Evolutionary conservation across 2,888 invertebrate genomes (phyloP).

Genomic region (Pachliopta kotzebuea): DNA sequence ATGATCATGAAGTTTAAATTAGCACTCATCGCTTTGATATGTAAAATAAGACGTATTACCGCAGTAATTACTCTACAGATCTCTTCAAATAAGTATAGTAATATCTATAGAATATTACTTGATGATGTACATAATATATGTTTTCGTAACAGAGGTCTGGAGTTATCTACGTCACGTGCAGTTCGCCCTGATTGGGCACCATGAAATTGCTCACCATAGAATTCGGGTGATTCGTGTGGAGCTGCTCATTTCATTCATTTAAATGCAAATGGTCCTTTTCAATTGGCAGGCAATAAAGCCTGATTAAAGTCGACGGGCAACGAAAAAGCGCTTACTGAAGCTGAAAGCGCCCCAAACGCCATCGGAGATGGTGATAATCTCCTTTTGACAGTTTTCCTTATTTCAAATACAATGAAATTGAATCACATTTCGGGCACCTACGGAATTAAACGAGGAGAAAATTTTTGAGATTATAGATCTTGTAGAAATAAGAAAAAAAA

Average conservation of each 20-base stretch:
- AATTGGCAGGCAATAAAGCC: slow-evolving; percentile 26
- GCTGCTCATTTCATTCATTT: slow-evolving; percentile 20
- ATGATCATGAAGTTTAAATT: too few relatives aligned
- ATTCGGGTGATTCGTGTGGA: slow-evolving; percentile 10
- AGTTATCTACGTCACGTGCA: not conserved
- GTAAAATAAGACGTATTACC: too few relatives aligned
- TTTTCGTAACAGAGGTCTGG: not conserved
- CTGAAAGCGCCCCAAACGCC: slow-evolving; percentile 14
- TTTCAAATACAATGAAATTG: slow-evolving; percentile 12
- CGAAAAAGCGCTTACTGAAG: slow-evolving; percentile 18
- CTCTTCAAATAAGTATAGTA: too few relatives aligned
- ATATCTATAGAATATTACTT: too few relatives aligned
- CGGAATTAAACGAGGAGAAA: not conserved
- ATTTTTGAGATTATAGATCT: too few relatives aligned
- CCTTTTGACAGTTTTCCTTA: slow-evolving; percentile 24
- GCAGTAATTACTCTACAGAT: too few relatives aligned
- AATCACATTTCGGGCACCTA: slow-evolving; percentile 5
- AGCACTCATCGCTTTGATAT: too few relatives aligned
- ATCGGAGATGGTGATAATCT: slow-evolving; percentile 15
- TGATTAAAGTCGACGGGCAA: slow-evolving; percentile 17
- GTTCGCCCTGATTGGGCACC: not conserved
- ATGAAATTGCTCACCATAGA: not conserved
- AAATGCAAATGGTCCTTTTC: slow-evolving; percentile 28
- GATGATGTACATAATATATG: not conserved
- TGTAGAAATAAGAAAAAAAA: too few relatives aligned